Conservation (phyloP, 2,888 invertebrate species). For the Odontocolon sp. region DNA sequence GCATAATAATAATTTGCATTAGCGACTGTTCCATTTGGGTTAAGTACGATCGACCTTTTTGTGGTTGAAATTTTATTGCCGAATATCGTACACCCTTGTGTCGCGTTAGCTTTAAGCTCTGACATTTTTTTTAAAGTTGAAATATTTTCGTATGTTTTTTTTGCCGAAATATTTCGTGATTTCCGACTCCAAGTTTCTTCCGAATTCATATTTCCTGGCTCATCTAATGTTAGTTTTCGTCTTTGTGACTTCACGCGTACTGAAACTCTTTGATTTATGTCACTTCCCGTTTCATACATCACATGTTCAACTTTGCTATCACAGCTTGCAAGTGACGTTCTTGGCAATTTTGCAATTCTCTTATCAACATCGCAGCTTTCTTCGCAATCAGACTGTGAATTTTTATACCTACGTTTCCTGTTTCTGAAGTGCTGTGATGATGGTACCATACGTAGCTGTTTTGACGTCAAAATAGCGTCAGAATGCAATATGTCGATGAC, state of each 20-base stretch:
- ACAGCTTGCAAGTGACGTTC: not conserved
- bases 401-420: not conserved
- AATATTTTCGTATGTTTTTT: not conserved
- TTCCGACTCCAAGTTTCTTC: not conserved
- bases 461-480: no score
- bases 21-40: not conserved
- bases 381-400: not conserved
- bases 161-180: not conserved
- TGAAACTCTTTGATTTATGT: not conserved
- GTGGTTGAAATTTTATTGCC: not conserved
- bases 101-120: not conserved
- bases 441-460: no score
- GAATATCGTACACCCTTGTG: not conserved
- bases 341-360: not conserved
- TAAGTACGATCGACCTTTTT: not conserved
- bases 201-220: not conserved
- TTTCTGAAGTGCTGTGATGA: not conserved
- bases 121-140: not conserved
- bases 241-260: not conserved
- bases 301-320: not conserved
- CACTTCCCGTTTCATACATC: not conserved
- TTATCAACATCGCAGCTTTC: not conserved
- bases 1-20: not conserved
- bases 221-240: not conserved
- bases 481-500: no score